These are phyloP conservation scores for Saguinus imperator DNA, from an alignment of 2,113 vertebrate genomes.

Conservation along the genomic window DNA sequence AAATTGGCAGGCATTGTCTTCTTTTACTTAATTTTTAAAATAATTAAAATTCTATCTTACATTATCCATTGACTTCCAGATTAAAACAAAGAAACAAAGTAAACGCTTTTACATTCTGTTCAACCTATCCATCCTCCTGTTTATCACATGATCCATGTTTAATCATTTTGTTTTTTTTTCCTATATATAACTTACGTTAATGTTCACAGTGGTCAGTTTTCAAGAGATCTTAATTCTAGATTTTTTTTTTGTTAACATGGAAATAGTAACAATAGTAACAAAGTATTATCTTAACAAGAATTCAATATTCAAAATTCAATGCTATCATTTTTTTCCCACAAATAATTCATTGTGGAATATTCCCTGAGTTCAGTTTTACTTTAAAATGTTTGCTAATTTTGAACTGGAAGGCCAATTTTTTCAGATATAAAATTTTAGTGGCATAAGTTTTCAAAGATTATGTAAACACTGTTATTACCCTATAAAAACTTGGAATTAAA, in stretches of 20 bases:
- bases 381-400: background rate
- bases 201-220: background rate
- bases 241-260: background rate
- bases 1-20: background rate
- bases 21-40: background rate
- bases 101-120: background rate
- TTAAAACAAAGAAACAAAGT: background rate
- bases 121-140: accelerated
- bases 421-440: background rate
- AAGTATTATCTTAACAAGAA: background rate
- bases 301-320: background rate
- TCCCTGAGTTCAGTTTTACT: background rate
- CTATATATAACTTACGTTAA: background rate
- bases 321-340: background rate
- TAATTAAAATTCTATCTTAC: background rate
- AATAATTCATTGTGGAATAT: background rate
- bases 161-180: background rate
- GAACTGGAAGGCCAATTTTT: background rate
- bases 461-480: background rate
- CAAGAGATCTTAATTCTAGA: background rate
- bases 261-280: background rate
- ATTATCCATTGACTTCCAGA: background rate
- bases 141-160: background rate
- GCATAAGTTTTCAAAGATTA: background rate
- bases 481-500: background rate